phyloP scores from a whole-genome alignment of 1,140 invertebrate genomes.

The Drosophila guanche region DNA sequence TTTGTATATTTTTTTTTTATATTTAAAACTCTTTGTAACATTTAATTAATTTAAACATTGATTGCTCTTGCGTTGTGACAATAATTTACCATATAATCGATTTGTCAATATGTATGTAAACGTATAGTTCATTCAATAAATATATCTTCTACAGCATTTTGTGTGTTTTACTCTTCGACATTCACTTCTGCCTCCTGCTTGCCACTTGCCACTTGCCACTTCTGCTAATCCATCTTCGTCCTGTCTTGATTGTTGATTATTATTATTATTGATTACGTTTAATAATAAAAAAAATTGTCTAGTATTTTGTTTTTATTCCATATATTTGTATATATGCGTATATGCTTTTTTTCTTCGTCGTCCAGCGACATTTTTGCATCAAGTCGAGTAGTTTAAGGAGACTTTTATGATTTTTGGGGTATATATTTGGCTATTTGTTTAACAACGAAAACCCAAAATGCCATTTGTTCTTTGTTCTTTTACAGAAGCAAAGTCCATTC shows the following conservation, averaged over 20 bases:
- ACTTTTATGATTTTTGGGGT: not conserved
- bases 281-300: constrained; percentile 48
- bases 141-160: constrained; percentile 40
- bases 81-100: constrained; percentile 62
- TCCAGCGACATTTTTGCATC: constrained; percentile 72
- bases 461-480: not conserved
- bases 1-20: constrained; percentile 44
- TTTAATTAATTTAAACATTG: constrained; percentile 79
- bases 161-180: constrained; percentile 2
- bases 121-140: constrained; percentile 60
- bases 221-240: constrained; percentile 5
- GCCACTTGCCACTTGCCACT: not conserved
- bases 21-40: constrained; percentile 72
- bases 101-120: constrained; percentile 52
- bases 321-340: constrained; percentile 15
- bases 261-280: constrained; percentile 47
- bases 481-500: no score
- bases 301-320: constrained; percentile 16
- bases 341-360: constrained; percentile 56
- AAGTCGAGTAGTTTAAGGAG: constrained; percentile 37
- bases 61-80: constrained; percentile 79
- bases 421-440: constrained; percentile 8
- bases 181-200: not conserved
- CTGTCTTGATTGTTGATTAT: constrained; percentile 52
- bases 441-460: constrained; percentile 2